Conservation (phyloP, 2,797 vertebrate genomes). For the Centroberyx gerrardi region DNA sequence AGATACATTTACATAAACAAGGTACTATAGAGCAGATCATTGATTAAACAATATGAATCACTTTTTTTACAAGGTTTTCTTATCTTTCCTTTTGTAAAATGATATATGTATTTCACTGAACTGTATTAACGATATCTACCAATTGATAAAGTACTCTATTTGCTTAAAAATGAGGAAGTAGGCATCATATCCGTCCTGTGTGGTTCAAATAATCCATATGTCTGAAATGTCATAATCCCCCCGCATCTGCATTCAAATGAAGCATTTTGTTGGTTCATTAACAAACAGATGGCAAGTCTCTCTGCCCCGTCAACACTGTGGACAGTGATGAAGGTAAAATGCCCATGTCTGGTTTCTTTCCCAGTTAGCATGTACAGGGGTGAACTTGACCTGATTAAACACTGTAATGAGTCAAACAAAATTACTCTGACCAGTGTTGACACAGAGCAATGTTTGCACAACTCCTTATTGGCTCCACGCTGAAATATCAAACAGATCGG, state of each 20-base stretch:
- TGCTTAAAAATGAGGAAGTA: slow-evolving; percentile 73
- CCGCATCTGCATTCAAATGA: slow-evolving; percentile 11
- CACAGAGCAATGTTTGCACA: slow-evolving; percentile 75
- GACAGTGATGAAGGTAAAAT: slow-evolving; percentile 54
- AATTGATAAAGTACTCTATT: background rate
- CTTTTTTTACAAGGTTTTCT: slow-evolving; percentile 1
- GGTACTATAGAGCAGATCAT: background rate
- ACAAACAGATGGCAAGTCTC: slow-evolving; percentile 34
- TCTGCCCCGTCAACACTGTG: slow-evolving; percentile 28
- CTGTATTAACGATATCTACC: background rate
- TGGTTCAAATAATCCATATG: slow-evolving; percentile 23
- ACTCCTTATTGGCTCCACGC: slow-evolving; percentile 64
- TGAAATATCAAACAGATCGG: slow-evolving; percentile 71
- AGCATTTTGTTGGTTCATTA: slow-evolving; percentile 17
- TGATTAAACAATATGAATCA: background rate
- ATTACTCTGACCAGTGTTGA: slow-evolving; percentile 78
- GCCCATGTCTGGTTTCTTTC: slow-evolving; percentile 52
- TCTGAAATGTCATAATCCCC: slow-evolving; percentile 6
- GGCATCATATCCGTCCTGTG: slow-evolving; percentile 38
- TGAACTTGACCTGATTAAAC: slow-evolving; percentile 79
- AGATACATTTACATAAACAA: background rate
- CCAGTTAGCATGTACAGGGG: slow-evolving; percentile 57
- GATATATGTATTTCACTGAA: background rate
- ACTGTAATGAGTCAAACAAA: slow-evolving; percentile 82
- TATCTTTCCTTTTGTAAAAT: background rate